Percentiles rank a stretch among this genome's conserved stretches.
phyloP scores from a whole-genome alignment of 2,797 vertebrate species.

The Brachymystax lenok region DNA sequence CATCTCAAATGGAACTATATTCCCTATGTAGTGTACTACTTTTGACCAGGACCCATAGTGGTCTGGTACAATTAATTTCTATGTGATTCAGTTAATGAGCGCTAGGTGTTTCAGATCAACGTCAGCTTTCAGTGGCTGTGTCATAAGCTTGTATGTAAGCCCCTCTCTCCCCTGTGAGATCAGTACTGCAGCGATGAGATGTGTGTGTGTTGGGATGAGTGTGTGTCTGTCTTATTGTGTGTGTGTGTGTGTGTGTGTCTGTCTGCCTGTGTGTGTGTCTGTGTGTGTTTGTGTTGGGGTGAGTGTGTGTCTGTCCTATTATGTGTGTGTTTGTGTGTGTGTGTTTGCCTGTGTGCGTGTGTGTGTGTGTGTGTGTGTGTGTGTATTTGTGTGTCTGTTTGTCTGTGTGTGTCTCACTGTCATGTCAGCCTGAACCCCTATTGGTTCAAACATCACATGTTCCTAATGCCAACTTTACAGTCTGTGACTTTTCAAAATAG shows the following conservation, averaged over 20 bases:
- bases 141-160: background rate
- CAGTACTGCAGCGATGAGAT: background rate
- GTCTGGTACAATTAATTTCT: background rate
- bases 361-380: background rate
- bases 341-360: background rate
- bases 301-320: background rate
- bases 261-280: background rate
- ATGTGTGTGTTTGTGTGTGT: background rate
- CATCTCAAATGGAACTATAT: no score
- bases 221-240: background rate
- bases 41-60: no score
- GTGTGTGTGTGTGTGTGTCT: background rate
- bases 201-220: background rate
- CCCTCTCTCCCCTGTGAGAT: background rate
- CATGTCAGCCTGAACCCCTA: background rate
- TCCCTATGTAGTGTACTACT: no score
- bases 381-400: background rate
- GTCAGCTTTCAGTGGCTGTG: background rate
- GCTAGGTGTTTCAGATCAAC: background rate
- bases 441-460: background rate
- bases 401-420: background rate
- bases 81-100: background rate
- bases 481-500: background rate
- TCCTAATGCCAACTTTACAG: background rate
- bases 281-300: background rate